Conservation (phyloP, 2,888 invertebrate genomes). For the Malthinus flaveolus region DNA sequence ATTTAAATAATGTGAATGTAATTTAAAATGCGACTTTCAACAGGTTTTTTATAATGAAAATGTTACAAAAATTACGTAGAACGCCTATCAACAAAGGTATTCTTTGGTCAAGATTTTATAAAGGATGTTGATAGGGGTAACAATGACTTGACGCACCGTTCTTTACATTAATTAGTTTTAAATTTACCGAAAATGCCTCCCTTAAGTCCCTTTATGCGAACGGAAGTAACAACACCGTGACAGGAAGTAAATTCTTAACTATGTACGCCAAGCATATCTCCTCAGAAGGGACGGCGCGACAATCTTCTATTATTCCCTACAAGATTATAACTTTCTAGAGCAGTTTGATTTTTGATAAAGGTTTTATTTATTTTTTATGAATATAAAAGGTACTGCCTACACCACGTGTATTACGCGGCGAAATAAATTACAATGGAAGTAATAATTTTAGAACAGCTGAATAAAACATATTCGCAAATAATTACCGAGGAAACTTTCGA, state of each 20-base stretch:
- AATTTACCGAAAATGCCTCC: constrained; percentile 14
- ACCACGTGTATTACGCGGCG: background rate
- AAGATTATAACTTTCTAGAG: constrained; percentile 20
- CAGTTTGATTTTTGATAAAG: constrained; percentile 19
- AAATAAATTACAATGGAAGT: too few relatives aligned
- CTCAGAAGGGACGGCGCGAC: constrained; percentile 22
- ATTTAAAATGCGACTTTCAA: too few relatives aligned
- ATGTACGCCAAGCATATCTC: constrained; percentile 36
- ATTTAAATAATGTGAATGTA: too few relatives aligned
- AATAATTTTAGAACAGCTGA: too few relatives aligned
- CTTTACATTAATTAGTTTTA: constrained; percentile 7
- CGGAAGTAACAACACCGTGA: constrained; percentile 34
- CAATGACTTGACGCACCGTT: too few relatives aligned
- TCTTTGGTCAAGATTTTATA: too few relatives aligned
- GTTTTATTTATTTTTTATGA: constrained; percentile 15
- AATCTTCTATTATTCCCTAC: constrained; percentile 20
- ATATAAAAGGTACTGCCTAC: background rate
- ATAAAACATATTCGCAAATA: too few relatives aligned
- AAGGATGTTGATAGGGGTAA: too few relatives aligned
- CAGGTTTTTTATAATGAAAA: too few relatives aligned
- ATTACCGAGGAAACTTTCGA: too few relatives aligned
- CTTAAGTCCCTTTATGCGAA: constrained; percentile 18
- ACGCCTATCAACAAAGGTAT: too few relatives aligned
- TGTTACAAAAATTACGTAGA: too few relatives aligned
- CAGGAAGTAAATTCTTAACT: constrained; percentile 38